A percentile compares a stretch with the other conserved stretches of the same genome.
Evolutionary conservation across 2,797 vertebrate genomes (phyloP).

Genomic region (Tapirus indicus): DNA sequence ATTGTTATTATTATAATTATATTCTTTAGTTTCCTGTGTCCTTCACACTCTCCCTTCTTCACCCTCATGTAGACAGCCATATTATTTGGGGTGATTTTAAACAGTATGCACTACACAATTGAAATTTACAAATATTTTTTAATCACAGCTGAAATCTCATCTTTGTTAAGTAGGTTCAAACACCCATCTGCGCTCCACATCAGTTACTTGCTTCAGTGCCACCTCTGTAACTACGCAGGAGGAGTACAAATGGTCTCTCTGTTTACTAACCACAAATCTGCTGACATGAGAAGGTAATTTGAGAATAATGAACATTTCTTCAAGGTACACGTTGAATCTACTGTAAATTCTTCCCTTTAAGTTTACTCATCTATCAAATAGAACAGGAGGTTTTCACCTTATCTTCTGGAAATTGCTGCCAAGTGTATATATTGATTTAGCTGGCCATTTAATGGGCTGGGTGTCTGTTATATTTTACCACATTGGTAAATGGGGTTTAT

Average conservation of each 20-base stretch:
- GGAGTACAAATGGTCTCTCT: background rate
- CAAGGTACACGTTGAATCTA: slow-evolving; percentile 77
- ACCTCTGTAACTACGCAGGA: background rate
- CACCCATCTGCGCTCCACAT: background rate
- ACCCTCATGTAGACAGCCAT: background rate
- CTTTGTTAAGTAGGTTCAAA: background rate
- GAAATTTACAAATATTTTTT: background rate
- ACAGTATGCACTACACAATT: background rate
- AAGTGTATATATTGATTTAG: slow-evolving; percentile 86
- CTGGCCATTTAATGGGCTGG: slow-evolving; percentile 83
- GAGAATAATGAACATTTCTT: slow-evolving; percentile 79
- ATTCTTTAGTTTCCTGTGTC: background rate
- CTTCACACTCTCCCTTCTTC: background rate
- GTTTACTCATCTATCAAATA: slow-evolving; percentile 88
- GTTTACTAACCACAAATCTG: slow-evolving; percentile 77
- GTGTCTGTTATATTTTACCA: slow-evolving; percentile 88
- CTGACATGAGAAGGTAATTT: slow-evolving; percentile 67
- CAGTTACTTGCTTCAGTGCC: background rate
- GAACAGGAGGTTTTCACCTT: slow-evolving; percentile 85
- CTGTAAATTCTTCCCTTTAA: slow-evolving; percentile 86
- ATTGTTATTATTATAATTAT: background rate
- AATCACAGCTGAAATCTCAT: background rate
- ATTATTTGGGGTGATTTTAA: background rate
- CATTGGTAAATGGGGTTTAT: slow-evolving; percentile 86
- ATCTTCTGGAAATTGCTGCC: slow-evolving; percentile 86